Percentiles rank a stretch among this genome's conserved stretches.
Conservation (phyloP, 1,140 invertebrate species). For the Dreissena polymorpha region DNA sequence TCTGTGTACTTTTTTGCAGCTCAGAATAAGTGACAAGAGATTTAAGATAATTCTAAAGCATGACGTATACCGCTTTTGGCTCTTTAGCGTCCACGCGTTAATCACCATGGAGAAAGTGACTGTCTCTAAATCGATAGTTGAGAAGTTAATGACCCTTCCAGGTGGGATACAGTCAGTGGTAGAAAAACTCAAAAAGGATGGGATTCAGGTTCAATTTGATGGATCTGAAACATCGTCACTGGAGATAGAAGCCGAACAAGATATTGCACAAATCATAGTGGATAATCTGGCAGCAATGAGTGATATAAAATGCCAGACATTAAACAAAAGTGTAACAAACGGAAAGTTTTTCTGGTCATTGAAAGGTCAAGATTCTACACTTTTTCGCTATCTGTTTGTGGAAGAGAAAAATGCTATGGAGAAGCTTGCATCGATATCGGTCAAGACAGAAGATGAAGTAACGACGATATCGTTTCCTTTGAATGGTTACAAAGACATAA, state of each 20-base stretch:
- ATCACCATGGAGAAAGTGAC: background rate
- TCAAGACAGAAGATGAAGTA: too few species aligned
- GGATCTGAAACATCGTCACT: background rate
- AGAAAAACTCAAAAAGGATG: constrained; percentile 1
- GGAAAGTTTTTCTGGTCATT: constrained; percentile 11
- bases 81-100: background rate
- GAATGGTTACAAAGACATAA: background rate
- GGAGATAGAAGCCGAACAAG: background rate
- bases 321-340: background rate
- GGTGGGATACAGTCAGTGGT: constrained; percentile 7
- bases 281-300: background rate
- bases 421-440: too few species aligned
- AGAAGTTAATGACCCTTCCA: background rate
- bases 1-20: too few species aligned
- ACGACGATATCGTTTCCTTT: background rate
- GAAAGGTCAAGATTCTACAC: background rate
- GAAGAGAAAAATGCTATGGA: background rate
- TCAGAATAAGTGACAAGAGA: too few species aligned
- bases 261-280: constrained; percentile 2
- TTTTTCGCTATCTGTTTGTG: background rate
- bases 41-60: too few species aligned
- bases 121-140: constrained; percentile 1
- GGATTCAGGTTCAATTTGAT: background rate
- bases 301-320: background rate
- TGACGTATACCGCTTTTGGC: too few species aligned